Conservation (phyloP, 1,140 invertebrate species). For the Eumeta japonica region DNA sequence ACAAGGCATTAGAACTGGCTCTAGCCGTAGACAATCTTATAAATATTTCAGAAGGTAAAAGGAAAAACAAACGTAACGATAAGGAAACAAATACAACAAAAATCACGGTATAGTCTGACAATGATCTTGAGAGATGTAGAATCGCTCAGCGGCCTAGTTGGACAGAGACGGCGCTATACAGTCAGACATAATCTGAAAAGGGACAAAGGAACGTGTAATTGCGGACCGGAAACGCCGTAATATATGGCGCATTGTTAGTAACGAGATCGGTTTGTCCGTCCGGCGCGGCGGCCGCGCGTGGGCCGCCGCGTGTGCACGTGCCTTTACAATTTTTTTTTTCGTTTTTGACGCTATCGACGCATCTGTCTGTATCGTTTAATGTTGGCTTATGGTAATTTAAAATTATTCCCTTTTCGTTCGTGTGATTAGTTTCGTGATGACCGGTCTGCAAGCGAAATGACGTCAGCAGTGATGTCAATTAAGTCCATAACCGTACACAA, state of each 20-base stretch:
- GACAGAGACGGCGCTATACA: conserved; percentile 23
- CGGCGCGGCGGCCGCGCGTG: conserved; percentile 29
- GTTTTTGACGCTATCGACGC: not conserved
- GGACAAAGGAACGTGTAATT: conserved; percentile 18
- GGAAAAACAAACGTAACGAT: conserved; percentile 3
- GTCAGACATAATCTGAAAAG: conserved; percentile 13
- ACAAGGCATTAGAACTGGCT: no score
- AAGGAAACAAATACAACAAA: conserved; percentile 29
- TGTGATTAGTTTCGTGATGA: no score
- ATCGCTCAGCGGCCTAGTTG: no score
- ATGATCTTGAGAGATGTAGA: conserved; percentile 34
- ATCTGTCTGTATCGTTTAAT: no score
- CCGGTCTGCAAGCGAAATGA: no score
- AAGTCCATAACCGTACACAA: no score
- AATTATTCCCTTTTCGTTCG: no score
- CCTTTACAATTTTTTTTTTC: conserved; percentile 9
- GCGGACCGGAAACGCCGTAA: conserved; percentile 45
- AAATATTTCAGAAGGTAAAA: no score
- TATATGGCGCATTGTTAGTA: conserved; percentile 54
- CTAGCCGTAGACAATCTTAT: no score
- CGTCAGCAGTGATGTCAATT: no score
- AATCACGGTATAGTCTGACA: conserved; percentile 46
- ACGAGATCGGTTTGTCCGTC: conserved; percentile 47
- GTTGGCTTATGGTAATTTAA: no score
- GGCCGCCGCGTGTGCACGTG: conserved; percentile 19